Base-by-base conservation (phyloP, 53 echinoderm and acorn worm genomes). In the Patiria pectinifera region DNA sequence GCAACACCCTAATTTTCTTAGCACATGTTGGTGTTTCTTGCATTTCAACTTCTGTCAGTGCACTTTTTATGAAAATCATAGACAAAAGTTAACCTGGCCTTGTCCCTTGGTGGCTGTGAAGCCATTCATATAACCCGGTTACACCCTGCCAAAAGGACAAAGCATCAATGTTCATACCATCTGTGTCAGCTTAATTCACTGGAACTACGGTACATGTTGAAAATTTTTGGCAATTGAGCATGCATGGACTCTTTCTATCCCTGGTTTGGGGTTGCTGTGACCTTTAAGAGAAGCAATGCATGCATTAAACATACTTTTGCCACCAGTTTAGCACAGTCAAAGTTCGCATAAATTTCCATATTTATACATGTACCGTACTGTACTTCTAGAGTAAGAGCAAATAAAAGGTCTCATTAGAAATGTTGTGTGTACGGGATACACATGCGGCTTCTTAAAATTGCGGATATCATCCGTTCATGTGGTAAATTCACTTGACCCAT, bases 81-180 rank as follows among this genome's bases (percentile, higher is more conserved):
- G 47, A 86, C 72, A 74, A 21, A 86, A 74, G 86, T 53, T 72
- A 72, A 74, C 75, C 48, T 23, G 72, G 26, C 48, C 71, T 69
- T 35, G 77, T 87, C 87, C 87, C 87, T 43, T 49, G 87, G 59
- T 60, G 44, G 26, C 59, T 87, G 16, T 59, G 87, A 87, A 76
- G 58, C 78, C 59, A 60, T 87, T 87, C 58, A 87, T 77, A 19
- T 77, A 19, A 87, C 78, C 78, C 60, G 60, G 87, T 87, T 87
- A 87, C 87, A 87, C 87, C 87, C 87, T 48, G 87, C 87, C 78
- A 87, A 26, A 78, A 76, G 87, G 87, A 77, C 87, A 77, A 13
- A 3, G 2, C 59, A 60, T 15, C 77, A 22, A 87, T 87, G 24
- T 26, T 78, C 60, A 77, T 78, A 87, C 59, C 87, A 87, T 87